Base-by-base conservation (phyloP, 2,888 invertebrate species). In the Drosophila hawaiiensis region DNA sequence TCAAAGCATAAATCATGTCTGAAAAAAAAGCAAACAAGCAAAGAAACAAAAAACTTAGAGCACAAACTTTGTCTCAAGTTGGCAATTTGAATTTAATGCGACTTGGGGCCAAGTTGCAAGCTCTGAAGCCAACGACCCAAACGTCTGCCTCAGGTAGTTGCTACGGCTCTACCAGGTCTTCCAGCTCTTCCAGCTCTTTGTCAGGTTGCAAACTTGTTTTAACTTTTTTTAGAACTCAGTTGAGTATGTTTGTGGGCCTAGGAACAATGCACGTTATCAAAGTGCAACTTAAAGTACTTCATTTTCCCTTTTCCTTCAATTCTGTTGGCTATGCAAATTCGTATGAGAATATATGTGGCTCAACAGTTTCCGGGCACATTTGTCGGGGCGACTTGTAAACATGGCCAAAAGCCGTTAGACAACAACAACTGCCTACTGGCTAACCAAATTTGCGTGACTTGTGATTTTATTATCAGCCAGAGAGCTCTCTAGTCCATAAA, bases 321-420 rank as follows among this genome's bases (percentile, higher is more conserved):
- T 76, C 76, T 66, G 73, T 76, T 71, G 66, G 50, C 4, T 66
- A 82, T 86, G 84, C 84, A 79, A 87, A 84, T 89, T 84, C 70
- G 64, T 33, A 39, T 41, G 31, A 19, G 39, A 31, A 31, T 35
- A 28, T 69, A 37, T 74, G 52, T 54, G 63, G 43, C 54, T 31
- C 64, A 37, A 68, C 67, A 62, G 61, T 81, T 86, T 89, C 89
- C 86, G 90, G 84, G 75, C 83, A 76, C 90, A 86, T 86, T 86
- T 86, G 90, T 90, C 85, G 89, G 81, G 72, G 72, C 78, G 49
- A 69, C 82, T 70, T 83, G 82, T 90, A 81, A 90, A 83, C 85
- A 75, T 73, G 75, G 61, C 47, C 74, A 69, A 75, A 55, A 72
- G 70, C 85, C 85, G 90, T 90, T 86, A 86, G 75, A 50, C 68